Evolutionary conservation across 2,888 invertebrate genomes (phyloP), one percentile per base, ranked within the genome.

Genomic region (Lithophane socia): DNA sequence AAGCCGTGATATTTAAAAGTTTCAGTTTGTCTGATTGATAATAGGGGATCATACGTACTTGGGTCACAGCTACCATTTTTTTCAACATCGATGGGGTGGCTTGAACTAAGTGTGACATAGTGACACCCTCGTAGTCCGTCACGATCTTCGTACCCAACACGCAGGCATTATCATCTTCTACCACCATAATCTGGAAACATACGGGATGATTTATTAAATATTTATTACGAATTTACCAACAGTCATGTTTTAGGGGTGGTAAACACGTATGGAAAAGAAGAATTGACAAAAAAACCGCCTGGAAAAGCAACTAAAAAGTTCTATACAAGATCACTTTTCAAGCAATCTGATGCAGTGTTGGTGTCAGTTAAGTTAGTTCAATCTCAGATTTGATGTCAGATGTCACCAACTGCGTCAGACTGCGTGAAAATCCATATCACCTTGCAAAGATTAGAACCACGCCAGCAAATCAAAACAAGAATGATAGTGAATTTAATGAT

Each of bases 151-250:
- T 96, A 3, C 97, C 97, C 77, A 97, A 87, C 3, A 97, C 94
- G 29, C 97, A 92, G 1, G 97, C 96, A 52, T 97, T 94, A 86
- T 98, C 98, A 85, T 97, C 97, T 88, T 98, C 97, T n/a, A 97
- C 87, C 1, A 98, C 90, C 71, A 97, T 86, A 73, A 98, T 97
- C 93, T 98, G 88, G 65, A 92, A 93, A 61, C 37, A 71, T 61
- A 5, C 3, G 13, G 0, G 2, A 44, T n/a, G 8, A n/a, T 47
- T 8, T 7, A 42, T 54, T 21, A 29, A 21, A 3, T 21, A 29
- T 49, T 29, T 49, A 29, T 49, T 29, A 49, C 18, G 1, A 18
- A 24, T 66, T 29, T 49, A 7, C 2, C 3, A 47, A 3, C 42
- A 24, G 44, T 16, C 1, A 16, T 13, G 21, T 13, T 42, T 63